Percentiles rank a stretch among this genome's conserved stretches.
Evolutionary conservation across 2,888 invertebrate genomes (phyloP).

Genomic region (Gortyna flavago): DNA sequence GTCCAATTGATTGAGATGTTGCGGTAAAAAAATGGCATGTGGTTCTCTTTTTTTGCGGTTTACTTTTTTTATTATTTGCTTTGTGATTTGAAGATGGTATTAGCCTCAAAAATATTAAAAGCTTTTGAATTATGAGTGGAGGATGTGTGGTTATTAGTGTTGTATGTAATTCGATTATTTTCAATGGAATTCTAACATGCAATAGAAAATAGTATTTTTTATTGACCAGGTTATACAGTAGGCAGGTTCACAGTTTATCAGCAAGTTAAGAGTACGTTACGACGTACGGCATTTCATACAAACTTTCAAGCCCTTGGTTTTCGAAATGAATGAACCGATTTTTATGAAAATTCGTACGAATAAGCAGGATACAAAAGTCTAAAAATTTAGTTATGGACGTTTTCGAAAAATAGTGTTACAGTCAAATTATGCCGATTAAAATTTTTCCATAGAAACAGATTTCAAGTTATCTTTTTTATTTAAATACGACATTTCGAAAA

Average conservation of each 20-base stretch:
- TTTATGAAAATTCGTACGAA: no score
- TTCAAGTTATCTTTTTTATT: no score
- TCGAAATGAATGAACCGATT: no score
- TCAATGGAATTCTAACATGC: background rate
- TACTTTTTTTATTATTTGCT: slow-evolving; percentile 49
- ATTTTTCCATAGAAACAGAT: no score
- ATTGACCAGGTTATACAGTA: background rate
- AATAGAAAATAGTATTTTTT: background rate
- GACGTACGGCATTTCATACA: no score
- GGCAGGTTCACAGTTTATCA: background rate
- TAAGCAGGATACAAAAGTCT: no score
- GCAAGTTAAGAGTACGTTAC: no score
- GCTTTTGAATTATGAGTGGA: slow-evolving; percentile 21
- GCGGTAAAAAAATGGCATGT: slow-evolving; percentile 54
- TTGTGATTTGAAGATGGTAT: slow-evolving; percentile 38
- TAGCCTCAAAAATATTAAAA: slow-evolving; percentile 19
- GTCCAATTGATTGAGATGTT: slow-evolving; percentile 61
- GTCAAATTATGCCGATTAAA: no score
- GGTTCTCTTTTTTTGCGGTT: slow-evolving; percentile 40
- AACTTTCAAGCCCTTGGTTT: no score
- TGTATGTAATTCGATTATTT: slow-evolving; percentile 32
- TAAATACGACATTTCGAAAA: no score
- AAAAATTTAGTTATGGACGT: no score
- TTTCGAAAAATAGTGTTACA: no score
- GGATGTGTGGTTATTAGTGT: slow-evolving; percentile 13